Evolutionary conservation across 2,888 invertebrate genomes (phyloP), one percentile per base, ranked within the genome.

Genomic region (Osmoderma eremita): DNA sequence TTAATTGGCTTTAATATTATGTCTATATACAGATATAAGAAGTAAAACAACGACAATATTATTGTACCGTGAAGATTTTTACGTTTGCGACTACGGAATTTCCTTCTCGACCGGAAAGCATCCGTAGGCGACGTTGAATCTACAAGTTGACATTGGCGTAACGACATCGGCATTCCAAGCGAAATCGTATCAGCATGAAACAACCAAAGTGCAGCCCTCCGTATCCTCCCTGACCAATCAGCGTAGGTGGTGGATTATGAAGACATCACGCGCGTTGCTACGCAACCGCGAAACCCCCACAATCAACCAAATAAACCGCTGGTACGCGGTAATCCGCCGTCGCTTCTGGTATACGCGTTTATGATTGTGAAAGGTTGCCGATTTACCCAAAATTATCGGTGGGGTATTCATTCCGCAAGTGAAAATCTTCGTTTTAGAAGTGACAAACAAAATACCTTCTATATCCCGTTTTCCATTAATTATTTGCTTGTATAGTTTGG

Each of bases 191-290:
- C 77, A 78, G 77, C 79, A 77, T 79, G 78, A 78, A 79, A 78
- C 77, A 76, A 78, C 76, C 76, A 74, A 61, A 73, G 74, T 71
- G 76, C 76, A 74, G 75, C 77, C 77, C 75, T 75, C 77, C 75
- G 76, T 74, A 68, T 70, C 74, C 72, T 70, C 76, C 78, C 79
- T 78, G 81, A 80, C 82, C 81, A 82, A 82, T 82, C 80, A 79
- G 81, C 82, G 80, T 75, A 76, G 58, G 75, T 77, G 79, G 76
- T 77, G 75, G 74, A 70, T 76, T 76, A 76, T 76, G 76, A 76
- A 75, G 76, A 76, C 75, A 75, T 75, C 75, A 81, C 77, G 76
- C 78, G 78, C 80, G 81, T 80, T 81, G 81, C 81, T 80, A 79
- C 76, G 81, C 81, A 78, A 81, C 81, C 81, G 78, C 80, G 79